phyloP scores from a whole-genome alignment of 2,888 invertebrate genomes.

The Drosophila melanosoma region DNA sequence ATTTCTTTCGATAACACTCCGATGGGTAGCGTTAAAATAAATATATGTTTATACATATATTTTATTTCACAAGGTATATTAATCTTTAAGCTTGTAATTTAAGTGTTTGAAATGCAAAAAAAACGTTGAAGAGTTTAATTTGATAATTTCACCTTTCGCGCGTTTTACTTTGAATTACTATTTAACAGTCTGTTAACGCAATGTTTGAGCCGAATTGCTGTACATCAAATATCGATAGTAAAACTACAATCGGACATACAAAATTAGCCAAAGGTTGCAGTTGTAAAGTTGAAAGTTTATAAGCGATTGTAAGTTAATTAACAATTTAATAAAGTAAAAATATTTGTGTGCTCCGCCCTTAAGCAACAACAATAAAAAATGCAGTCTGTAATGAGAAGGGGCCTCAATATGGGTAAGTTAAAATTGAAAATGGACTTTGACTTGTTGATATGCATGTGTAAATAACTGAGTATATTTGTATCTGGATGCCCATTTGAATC shows the following conservation, averaged over 20 bases:
- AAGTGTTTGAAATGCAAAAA: neutral
- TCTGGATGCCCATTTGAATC: slow-evolving; percentile 9
- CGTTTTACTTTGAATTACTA: neutral
- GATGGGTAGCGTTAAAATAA: neutral
- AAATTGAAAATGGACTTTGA: slow-evolving; percentile 46
- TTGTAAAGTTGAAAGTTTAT: slow-evolving; percentile 6
- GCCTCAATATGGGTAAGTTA: slow-evolving; percentile 29
- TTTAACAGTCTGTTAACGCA: slow-evolving; percentile 21
- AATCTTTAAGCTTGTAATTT: neutral
- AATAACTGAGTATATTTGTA: neutral
- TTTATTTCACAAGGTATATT: neutral
- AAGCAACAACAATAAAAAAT: slow-evolving; percentile 10
- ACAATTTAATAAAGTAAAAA: neutral
- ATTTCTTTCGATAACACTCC: slow-evolving; percentile 25
- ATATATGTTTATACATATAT: neutral
- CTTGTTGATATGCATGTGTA: slow-evolving; percentile 35
- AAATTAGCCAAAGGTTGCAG: slow-evolving; percentile 12
- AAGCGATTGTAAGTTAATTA: neutral
- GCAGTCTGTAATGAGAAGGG: slow-evolving; percentile 42
- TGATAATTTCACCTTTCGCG: slow-evolving; percentile 10
- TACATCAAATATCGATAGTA: slow-evolving; percentile 10
- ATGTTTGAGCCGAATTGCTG: neutral
- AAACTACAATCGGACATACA: neutral
- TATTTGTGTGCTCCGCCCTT: neutral
- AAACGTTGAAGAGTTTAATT: neutral